Percentiles rank a stretch among this genome's conserved stretches.
phyloP scores from a whole-genome alignment of 1,140 invertebrate species.

The Rhagoletis pomonella region DNA sequence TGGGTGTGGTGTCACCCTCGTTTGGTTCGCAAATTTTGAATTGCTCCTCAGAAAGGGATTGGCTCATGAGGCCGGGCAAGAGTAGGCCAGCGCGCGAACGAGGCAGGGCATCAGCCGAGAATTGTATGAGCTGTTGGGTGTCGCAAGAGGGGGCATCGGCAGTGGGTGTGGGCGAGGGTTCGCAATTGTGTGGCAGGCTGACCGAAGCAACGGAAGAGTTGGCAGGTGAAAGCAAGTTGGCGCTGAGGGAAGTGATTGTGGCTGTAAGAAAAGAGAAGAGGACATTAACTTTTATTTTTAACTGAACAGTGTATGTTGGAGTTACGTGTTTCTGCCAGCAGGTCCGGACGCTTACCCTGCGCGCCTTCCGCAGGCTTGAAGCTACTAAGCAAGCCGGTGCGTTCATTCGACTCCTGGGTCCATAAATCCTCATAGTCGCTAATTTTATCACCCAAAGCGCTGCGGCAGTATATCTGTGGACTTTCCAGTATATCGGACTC shows the following conservation, averaged over 20 bases:
- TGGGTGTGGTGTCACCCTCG: slow-evolving; percentile 65
- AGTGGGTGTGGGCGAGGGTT: slow-evolving; percentile 34
- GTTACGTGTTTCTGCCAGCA: slow-evolving; percentile 82
- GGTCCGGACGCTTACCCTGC: slow-evolving; percentile 77
- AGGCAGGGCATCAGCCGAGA: slow-evolving; percentile 64
- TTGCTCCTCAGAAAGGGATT: slow-evolving; percentile 62
- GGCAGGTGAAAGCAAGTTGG: slow-evolving; percentile 76
- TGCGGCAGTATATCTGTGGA: slow-evolving; percentile 87
- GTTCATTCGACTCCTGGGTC: slow-evolving; percentile 80
- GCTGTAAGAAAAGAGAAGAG: slow-evolving; percentile 60
- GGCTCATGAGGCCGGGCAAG: slow-evolving; percentile 65
- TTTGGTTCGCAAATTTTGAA: slow-evolving; percentile 55
- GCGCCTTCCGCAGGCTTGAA: slow-evolving; percentile 75
- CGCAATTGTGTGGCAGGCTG: slow-evolving; percentile 48
- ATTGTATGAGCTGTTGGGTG: slow-evolving; percentile 67
- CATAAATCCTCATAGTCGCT: slow-evolving; percentile 97
- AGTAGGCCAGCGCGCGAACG: slow-evolving; percentile 67
- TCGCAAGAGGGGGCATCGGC: slow-evolving; percentile 51
- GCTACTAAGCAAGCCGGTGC: slow-evolving; percentile 76
- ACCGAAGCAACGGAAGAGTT: slow-evolving; percentile 48
- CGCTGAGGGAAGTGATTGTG: slow-evolving; percentile 75
- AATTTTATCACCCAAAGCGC: slow-evolving; percentile 91
- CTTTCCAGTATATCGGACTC: slow-evolving; percentile 91
- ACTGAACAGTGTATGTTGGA: slow-evolving; percentile 50
- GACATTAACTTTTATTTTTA: neutral